A percentile compares a stretch with the other conserved stretches of the same genome.
Evolutionary conservation across 2,113 vertebrate species (phyloP).

Genomic region (Sander lucioperca): DNA sequence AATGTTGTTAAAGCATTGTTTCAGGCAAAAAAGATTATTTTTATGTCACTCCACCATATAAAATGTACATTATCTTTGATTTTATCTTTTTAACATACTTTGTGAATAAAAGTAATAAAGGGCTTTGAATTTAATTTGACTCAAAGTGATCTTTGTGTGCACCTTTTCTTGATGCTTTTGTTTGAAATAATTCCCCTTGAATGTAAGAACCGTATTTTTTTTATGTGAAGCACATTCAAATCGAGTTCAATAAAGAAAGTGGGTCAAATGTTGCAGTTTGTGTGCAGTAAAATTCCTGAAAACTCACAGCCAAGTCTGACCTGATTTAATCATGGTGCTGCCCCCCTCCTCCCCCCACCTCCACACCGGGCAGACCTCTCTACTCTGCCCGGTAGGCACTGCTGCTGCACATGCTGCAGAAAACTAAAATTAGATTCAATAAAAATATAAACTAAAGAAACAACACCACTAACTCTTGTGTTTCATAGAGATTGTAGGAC

Average conservation of each 20-base stretch:
- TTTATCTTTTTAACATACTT: not conserved
- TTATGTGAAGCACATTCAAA: not conserved
- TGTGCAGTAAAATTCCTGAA: conserved; percentile 14
- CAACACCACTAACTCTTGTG: accelerated
- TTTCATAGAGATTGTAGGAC: accelerated
- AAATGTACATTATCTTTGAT: not conserved
- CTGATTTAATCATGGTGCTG: conserved; percentile 16
- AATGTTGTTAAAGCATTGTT: conserved; percentile 9
- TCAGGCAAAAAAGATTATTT: not conserved
- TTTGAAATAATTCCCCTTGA: not conserved
- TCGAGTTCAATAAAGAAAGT: conserved; percentile 8
- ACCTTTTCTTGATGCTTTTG: not conserved
- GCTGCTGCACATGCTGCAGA: not conserved
- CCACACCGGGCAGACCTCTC: conserved; percentile 3
- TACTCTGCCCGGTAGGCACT: not conserved
- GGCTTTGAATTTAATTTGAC: not conserved
- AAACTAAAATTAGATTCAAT: not conserved
- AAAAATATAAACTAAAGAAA: not conserved
- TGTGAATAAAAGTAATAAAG: not conserved
- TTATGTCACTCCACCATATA: not conserved
- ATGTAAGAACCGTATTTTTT: conserved; percentile 2
- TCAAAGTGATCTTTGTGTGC: not conserved
- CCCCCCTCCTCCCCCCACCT: not conserved
- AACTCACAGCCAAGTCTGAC: not conserved
- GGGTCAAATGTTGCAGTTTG: not conserved